Percentiles rank a stretch among this genome's conserved stretches.
These are phyloP conservation scores for Drosophila ustulata DNA, from an alignment of 2,888 invertebrate genomes.

Conservation along the genomic window DNA sequence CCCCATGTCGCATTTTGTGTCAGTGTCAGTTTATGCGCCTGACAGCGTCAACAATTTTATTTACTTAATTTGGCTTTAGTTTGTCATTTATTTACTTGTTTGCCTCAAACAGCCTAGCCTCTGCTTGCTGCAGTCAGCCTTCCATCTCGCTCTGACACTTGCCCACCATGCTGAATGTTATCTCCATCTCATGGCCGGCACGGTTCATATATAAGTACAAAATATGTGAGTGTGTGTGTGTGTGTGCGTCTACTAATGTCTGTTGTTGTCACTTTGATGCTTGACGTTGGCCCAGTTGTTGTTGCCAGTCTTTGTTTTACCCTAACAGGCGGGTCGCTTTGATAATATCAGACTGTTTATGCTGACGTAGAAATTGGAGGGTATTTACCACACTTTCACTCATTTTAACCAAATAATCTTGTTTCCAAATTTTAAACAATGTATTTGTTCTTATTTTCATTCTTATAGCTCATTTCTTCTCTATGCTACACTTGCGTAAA, in stretches of 20 bases:
- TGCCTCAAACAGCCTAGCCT: conserved; percentile 52
- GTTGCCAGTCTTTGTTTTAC: conserved; percentile 34
- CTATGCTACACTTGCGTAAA: no score
- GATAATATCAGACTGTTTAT: not conserved
- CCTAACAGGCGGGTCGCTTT: conserved; percentile 1
- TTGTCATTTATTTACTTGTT: conserved; percentile 80
- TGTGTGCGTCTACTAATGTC: conserved; percentile 62
- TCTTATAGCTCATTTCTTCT: no score
- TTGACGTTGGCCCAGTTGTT: conserved; percentile 59
- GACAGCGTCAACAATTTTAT: conserved; percentile 79
- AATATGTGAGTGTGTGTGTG: conserved; percentile 33
- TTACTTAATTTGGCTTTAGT: conserved; percentile 81
- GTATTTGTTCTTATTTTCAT: no score
- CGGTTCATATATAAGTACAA: not conserved
- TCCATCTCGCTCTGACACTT: conserved; percentile 11
- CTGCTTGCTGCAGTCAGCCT: conserved; percentile 11
- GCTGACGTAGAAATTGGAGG: not conserved
- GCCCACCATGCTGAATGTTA: conserved; percentile 5
- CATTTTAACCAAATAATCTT: not conserved
- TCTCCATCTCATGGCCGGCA: conserved; percentile 35
- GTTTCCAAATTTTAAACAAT: no score
- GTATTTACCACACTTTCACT: not conserved
- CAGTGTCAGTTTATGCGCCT: conserved; percentile 75
- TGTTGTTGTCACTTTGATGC: conserved; percentile 79
- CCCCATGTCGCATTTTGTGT: conserved; percentile 52